These are phyloP conservation scores for Latrodectus geometricus DNA, from an alignment of 1,140 invertebrate species.

Conservation along the genomic window DNA sequence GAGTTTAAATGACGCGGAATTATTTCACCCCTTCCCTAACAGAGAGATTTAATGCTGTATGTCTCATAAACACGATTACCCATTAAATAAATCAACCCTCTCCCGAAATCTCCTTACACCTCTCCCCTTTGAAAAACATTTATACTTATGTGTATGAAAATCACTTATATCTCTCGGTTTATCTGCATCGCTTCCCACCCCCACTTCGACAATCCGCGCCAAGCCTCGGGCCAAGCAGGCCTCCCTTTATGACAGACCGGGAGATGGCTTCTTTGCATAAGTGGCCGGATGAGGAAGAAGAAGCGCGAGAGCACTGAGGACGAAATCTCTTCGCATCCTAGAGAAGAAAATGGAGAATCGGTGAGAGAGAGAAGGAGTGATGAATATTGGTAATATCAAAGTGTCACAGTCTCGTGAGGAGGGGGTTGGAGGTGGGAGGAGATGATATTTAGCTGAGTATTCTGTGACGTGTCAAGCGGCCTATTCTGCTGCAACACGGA, in stretches of 20 bases:
- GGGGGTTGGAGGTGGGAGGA: neutral
- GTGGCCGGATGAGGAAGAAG: constrained; percentile 21
- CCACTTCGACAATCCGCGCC: neutral
- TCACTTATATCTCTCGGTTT: neutral
- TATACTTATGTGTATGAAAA: constrained; percentile 1
- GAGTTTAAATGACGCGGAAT: too few relatives aligned
- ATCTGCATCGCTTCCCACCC: neutral
- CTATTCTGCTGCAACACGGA: constrained; percentile 44
- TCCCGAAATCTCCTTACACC: neutral
- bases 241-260: constrained; percentile 7
- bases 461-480: constrained; percentile 53
- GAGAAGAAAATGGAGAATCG: neutral
- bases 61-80: neutral
- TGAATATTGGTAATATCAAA: constrained; percentile 61
- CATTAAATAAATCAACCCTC: neutral
- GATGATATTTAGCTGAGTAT: constrained; percentile 59
- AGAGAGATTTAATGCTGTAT: neutral
- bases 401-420: constrained; percentile 35
- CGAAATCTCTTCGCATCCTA: neutral
- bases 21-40: neutral
- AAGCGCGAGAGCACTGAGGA: neutral
- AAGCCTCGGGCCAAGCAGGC: neutral
- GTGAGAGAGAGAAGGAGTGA: constrained; percentile 16
- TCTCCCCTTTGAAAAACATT: neutral
- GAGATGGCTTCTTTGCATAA: constrained; percentile 41